Conservation (phyloP, 2,888 invertebrate species). For the Isotomurus palustris region DNA sequence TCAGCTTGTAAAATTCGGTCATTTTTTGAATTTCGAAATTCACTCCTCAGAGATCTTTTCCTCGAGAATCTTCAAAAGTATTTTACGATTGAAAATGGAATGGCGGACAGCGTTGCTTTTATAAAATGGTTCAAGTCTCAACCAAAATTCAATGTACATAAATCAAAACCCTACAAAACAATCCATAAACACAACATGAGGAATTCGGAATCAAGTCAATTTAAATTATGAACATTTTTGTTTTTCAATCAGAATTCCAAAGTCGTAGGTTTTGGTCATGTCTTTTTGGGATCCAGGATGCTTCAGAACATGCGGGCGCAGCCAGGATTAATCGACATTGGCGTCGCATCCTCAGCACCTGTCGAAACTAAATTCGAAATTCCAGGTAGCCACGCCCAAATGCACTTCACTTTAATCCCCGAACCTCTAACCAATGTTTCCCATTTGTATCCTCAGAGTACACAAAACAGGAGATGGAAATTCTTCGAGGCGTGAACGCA, state of each 20-base stretch:
- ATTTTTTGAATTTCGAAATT: neutral
- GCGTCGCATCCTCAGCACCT: conserved; percentile 27
- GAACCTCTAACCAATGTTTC: neutral
- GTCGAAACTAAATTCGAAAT: conserved; percentile 26
- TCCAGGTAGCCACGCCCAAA: conserved; percentile 21
- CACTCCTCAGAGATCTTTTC: conserved; percentile 1
- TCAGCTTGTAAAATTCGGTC: too few relatives aligned
- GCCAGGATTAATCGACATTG: conserved; percentile 22
- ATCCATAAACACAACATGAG: too few relatives aligned
- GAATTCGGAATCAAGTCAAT: neutral
- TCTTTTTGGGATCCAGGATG: neutral
- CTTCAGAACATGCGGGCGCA: neutral
- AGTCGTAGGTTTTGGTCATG: conserved; percentile 4
- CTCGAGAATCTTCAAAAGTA: neutral
- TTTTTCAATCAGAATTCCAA: neutral
- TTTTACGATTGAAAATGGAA: neutral
- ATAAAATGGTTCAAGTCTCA: neutral
- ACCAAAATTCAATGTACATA: neutral
- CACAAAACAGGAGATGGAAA: conserved; percentile 14
- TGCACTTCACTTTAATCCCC: neutral
- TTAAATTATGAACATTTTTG: neutral
- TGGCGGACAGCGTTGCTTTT: neutral
- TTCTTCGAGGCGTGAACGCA: conserved; percentile 19
- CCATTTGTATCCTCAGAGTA: conserved; percentile 15
- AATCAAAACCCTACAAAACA: too few relatives aligned